phyloP scores from a whole-genome alignment of 2,888 invertebrate genomes.

The Polia nebulosa region DNA sequence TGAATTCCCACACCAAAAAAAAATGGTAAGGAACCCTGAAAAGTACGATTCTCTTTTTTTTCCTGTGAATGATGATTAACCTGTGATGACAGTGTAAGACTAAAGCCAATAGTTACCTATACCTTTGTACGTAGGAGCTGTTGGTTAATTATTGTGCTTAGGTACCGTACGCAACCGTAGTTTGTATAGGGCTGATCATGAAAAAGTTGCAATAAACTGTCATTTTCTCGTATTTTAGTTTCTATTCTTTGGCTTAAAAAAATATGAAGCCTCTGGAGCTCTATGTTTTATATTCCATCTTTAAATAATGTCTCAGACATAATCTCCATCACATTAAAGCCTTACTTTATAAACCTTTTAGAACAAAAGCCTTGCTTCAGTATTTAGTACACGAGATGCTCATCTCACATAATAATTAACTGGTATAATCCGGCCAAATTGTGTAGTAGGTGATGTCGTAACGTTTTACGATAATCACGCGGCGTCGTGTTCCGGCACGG shows the following conservation, averaged over 20 bases:
- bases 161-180: too few relatives aligned
- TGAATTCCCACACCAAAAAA: too few relatives aligned
- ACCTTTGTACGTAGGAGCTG: too few relatives aligned
- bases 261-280: neutral
- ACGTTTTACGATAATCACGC: constrained; percentile 54
- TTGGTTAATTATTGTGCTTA: too few relatives aligned
- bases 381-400: constrained; percentile 46
- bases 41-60: too few relatives aligned
- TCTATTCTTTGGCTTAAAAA: neutral
- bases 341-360: constrained; percentile 49
- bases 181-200: too few relatives aligned
- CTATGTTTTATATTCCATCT: constrained; percentile 2
- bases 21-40: too few relatives aligned
- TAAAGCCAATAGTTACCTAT: too few relatives aligned
- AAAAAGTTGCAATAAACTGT: too few relatives aligned
- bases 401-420: constrained; percentile 53
- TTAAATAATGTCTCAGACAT: constrained; percentile 22
- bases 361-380: constrained; percentile 43
- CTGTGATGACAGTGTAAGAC: too few relatives aligned
- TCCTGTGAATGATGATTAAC: too few relatives aligned
- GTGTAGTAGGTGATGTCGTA: constrained; percentile 40
- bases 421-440: constrained; percentile 58
- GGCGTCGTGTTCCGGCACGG: constrained; percentile 44
- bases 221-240: neutral
- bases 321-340: constrained; percentile 40